These are phyloP conservation scores for Smithornis capensis DNA, from an alignment of 2,113 vertebrate species.

Conservation along the genomic window DNA sequence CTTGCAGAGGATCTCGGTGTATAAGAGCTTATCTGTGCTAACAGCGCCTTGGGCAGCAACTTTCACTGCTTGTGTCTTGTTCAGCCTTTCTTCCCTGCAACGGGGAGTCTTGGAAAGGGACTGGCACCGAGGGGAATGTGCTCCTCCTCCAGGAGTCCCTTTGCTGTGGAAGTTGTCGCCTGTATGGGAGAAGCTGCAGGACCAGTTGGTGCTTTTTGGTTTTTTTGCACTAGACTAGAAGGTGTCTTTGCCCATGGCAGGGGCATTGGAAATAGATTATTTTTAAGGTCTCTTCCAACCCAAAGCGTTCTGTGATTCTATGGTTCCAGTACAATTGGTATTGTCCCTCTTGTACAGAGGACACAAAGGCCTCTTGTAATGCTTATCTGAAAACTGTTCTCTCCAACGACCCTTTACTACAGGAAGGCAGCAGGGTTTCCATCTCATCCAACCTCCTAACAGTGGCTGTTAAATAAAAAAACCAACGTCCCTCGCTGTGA, in stretches of 20 bases:
- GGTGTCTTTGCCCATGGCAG: not conserved
- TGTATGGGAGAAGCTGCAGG: not conserved
- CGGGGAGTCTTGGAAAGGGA: not conserved
- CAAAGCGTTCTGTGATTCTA: not conserved
- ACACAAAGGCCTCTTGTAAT: fast-evolving
- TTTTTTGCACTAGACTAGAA: not conserved
- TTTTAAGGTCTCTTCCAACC: not conserved
- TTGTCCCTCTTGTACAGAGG: not conserved
- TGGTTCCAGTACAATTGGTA: fast-evolving
- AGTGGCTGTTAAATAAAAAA: not conserved
- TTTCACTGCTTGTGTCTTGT: not conserved
- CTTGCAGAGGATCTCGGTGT: not conserved
- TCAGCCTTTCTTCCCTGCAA: not conserved
- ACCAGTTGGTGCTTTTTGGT: not conserved
- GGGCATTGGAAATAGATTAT: not conserved
- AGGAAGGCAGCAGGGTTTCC: not conserved
- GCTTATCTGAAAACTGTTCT: not conserved
- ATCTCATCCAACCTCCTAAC: not conserved
- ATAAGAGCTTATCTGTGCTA: not conserved
- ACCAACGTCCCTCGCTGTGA: not conserved
- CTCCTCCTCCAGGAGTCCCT: not conserved
- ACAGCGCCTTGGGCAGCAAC: not conserved
- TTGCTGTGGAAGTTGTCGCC: not conserved
- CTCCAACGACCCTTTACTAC: not conserved
- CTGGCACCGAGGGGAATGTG: not conserved